Evolutionary conservation across 2,113 vertebrate species (phyloP).

Genomic region (Benitochromis conjunctus): DNA sequence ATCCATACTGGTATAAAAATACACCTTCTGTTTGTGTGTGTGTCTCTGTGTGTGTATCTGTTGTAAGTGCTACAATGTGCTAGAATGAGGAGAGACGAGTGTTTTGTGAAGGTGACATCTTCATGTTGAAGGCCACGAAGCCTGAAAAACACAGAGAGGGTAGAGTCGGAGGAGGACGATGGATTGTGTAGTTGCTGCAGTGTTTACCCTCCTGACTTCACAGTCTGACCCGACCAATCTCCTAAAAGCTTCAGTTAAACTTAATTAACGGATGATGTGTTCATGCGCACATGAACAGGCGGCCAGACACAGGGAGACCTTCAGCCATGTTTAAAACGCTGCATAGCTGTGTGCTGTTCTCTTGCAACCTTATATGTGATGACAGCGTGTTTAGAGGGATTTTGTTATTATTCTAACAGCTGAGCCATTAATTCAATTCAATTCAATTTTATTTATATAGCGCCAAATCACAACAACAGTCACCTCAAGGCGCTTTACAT

Average conservation of each 20-base stretch:
- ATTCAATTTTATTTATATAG: too few species aligned
- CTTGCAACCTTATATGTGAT: background rate
- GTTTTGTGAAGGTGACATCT: constrained; percentile 5
- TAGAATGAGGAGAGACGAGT: background rate
- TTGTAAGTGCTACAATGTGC: background rate
- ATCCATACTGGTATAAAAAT: background rate
- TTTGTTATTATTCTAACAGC: background rate
- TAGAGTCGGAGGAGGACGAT: background rate
- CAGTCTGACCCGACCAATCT: constrained; percentile 51
- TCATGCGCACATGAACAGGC: background rate
- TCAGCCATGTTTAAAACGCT: constrained; percentile 1
- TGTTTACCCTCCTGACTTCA: constrained; percentile 20
- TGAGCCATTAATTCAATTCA: background rate
- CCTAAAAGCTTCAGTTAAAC: constrained; percentile 58
- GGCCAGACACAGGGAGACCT: constrained; percentile 3
- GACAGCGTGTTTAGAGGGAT: background rate
- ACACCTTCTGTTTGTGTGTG: background rate
- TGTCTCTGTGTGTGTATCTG: background rate
- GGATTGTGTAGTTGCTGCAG: background rate
- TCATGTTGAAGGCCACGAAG: background rate
- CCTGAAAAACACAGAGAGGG: background rate
- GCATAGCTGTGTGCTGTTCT: background rate
- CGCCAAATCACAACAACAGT: too few species aligned
- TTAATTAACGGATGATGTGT: constrained; percentile 30
- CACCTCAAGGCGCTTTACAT: too few species aligned